These are phyloP conservation scores for Champsocephalus esox DNA, from an alignment of 2,797 vertebrate species.

Conservation along the genomic window DNA sequence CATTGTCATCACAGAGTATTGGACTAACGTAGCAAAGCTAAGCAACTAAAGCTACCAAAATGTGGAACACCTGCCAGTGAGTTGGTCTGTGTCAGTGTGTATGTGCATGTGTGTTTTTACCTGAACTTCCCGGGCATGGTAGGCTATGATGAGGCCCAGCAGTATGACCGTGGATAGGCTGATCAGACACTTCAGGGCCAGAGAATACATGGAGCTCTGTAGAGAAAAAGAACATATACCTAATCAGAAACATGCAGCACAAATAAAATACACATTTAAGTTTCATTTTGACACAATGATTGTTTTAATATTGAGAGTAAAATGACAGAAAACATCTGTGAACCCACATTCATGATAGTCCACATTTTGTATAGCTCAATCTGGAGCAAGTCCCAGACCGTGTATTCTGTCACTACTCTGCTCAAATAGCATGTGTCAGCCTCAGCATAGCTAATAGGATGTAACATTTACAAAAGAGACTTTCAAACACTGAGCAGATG, in stretches of 20 bases:
- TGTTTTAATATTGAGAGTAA: constrained; percentile 7
- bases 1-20: too few relatives aligned
- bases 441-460: constrained; percentile 30
- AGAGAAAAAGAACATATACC: constrained; percentile 51
- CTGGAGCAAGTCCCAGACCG: not conserved
- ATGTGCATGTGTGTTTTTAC: constrained; percentile 75
- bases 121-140: constrained; percentile 98
- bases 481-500: constrained; percentile 42
- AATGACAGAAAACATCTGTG: not conserved
- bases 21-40: constrained; percentile 6
- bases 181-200: constrained; percentile 99
- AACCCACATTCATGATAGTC: not conserved
- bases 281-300: not conserved
- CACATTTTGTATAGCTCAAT: constrained; percentile 5
- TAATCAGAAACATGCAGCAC: constrained; percentile 22
- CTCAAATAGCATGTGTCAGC: constrained; percentile 21
- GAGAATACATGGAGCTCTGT: constrained; percentile 95
- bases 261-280: constrained; percentile 16
- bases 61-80: not conserved
- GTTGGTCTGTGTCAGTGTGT: not conserved
- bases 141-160: constrained; percentile 97
- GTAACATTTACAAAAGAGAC: constrained; percentile 51
- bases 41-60: constrained; percentile 5
- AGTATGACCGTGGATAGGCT: constrained; percentile 97
- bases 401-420: constrained; percentile 21